Percentiles rank a stretch among this genome's conserved stretches.
These are phyloP conservation scores for Sepioteuthis lessoniana DNA, from an alignment of 2,888 invertebrate genomes.

Conservation along the genomic window DNA sequence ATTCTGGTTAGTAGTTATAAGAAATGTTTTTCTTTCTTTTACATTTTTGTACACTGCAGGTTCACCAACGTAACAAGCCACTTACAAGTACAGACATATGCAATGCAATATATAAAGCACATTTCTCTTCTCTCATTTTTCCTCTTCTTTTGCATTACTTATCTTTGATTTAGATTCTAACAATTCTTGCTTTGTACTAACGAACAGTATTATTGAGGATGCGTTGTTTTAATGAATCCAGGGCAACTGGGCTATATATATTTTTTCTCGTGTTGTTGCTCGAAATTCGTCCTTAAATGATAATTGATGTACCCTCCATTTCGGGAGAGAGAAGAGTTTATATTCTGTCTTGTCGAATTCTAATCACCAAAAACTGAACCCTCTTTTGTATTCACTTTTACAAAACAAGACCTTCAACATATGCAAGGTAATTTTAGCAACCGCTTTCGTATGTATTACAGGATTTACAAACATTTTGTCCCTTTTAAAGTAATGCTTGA, in stretches of 20 bases:
- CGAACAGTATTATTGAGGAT: no score
- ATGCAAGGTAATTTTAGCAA: not conserved
- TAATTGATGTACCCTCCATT: not conserved
- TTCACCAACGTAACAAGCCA: not conserved
- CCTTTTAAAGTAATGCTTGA: no score
- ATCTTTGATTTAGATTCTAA: no score
- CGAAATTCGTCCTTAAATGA: not conserved
- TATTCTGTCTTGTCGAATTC: not conserved
- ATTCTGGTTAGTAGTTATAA: conserved; percentile 40
- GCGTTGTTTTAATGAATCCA: no score
- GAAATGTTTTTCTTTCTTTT: not conserved
- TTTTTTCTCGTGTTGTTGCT: not conserved
- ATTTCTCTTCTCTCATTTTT: no score
- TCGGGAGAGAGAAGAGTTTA: not conserved
- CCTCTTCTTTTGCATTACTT: no score
- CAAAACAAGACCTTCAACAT: not conserved
- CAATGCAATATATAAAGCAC: not conserved
- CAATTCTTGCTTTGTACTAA: no score
- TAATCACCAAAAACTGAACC: not conserved
- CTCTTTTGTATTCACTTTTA: not conserved
- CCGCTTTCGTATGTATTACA: not conserved
- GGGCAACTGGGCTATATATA: no score
- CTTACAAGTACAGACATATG: not conserved
- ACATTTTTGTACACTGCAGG: not conserved
- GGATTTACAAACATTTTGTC: no score